A percentile compares a stretch with the other conserved stretches of the same genome.
Evolutionary conservation across 2,113 vertebrate genomes (phyloP).

Genomic region (Aptenodytes patagonicus): DNA sequence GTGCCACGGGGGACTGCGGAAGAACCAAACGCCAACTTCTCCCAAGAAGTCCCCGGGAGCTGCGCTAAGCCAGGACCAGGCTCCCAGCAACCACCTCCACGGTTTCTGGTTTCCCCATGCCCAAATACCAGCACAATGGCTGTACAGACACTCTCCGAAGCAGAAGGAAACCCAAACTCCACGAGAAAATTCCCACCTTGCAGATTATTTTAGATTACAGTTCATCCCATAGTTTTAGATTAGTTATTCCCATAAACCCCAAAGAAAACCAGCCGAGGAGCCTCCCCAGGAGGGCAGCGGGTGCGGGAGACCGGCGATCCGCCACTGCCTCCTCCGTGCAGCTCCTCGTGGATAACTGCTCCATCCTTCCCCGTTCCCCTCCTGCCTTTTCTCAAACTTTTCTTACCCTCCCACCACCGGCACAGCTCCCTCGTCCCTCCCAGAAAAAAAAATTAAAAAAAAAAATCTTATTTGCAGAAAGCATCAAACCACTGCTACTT

Average conservation of each 20-base stretch:
- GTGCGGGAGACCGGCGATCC: background rate
- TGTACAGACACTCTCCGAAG: background rate
- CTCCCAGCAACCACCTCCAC: background rate
- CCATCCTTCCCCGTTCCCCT: background rate
- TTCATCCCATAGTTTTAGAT: background rate
- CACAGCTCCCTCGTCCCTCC: background rate
- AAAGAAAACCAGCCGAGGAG: background rate
- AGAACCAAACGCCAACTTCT: background rate
- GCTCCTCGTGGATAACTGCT: background rate
- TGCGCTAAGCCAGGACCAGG: background rate
- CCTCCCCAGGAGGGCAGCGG: background rate
- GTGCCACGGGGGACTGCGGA: fast-evolving
- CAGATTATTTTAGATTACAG: background rate
- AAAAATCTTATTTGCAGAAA: background rate
- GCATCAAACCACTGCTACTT: background rate
- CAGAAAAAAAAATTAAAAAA: background rate
- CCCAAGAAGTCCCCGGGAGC: background rate
- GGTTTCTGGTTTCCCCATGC: fast-evolving
- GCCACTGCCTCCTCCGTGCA: background rate
- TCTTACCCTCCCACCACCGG: background rate
- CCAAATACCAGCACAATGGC: background rate
- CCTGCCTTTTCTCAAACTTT: background rate
- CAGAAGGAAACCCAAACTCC: background rate
- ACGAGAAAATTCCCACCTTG: fast-evolving
- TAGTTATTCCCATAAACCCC: background rate